phyloP scores from a whole-genome alignment of 2,888 invertebrate genomes.

The Julus scandinavius region DNA sequence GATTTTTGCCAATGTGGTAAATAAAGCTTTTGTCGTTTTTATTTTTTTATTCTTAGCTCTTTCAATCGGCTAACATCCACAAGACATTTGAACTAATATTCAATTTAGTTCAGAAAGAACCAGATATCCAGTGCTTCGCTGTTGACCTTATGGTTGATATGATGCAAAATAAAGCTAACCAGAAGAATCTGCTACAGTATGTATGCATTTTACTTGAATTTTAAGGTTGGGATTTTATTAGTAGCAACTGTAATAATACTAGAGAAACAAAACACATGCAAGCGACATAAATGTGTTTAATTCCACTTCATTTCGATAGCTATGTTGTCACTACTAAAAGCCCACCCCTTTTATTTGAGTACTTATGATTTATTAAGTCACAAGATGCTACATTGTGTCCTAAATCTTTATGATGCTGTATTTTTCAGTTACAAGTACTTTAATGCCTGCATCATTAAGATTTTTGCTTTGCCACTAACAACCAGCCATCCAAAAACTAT shows the following conservation, averaged over 20 bases:
- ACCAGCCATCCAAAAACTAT: conserved; percentile 29
- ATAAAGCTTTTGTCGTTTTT: neutral
- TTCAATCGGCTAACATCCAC: conserved; percentile 17
- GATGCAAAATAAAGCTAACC: neutral
- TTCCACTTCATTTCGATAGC: no score
- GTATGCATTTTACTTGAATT: neutral
- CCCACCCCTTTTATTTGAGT: neutral
- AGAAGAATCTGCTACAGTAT: conserved; percentile 37
- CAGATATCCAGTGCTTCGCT: conserved; percentile 28
- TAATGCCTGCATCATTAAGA: conserved; percentile 21
- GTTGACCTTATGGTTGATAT: conserved; percentile 47
- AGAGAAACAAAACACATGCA: no score
- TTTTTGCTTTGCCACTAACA: neutral
- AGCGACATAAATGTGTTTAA: no score
- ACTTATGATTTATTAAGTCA: neutral
- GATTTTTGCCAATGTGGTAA: neutral
- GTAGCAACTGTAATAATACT: no score
- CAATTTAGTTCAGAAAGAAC: conserved; percentile 42
- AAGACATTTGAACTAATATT: conserved; percentile 50
- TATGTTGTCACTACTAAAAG: no score
- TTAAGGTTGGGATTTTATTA: neutral
- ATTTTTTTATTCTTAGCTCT: conserved; percentile 31
- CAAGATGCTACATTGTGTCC: no score
- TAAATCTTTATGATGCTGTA: neutral
- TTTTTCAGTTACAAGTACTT: conserved; percentile 44